Conservation (phyloP, 1,140 invertebrate species). For the Cyclargus thomasi region DNA sequence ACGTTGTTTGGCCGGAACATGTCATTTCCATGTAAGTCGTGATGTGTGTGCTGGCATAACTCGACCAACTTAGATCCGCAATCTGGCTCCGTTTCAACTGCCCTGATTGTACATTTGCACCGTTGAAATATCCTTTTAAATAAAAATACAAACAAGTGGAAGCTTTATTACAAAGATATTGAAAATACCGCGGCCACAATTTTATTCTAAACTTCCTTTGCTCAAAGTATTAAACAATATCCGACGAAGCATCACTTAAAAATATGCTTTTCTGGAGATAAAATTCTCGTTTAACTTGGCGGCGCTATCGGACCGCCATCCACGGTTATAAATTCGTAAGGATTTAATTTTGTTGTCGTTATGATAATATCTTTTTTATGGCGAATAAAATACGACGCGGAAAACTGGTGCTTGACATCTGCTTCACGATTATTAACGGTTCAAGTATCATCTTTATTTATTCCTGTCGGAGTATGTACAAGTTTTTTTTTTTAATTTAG, state of each 20-base stretch:
- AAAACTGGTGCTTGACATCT: too few relatives aligned
- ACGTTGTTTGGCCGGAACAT: too few relatives aligned
- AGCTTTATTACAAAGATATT: background rate
- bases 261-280: background rate
- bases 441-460: too few relatives aligned
- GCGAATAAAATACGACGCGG: background rate
- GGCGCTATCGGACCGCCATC: background rate
- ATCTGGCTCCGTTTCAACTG: too few relatives aligned
- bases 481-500: too few relatives aligned
- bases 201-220: background rate
- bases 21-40: too few relatives aligned
- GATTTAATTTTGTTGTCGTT: conserved; percentile 14
- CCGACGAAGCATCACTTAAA: background rate
- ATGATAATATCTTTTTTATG: conserved; percentile 12
- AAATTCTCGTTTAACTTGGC: conserved; percentile 11
- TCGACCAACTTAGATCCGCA: too few relatives aligned
- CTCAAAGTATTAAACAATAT: conserved; percentile 9
- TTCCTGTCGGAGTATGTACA: too few relatives aligned
- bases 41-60: too few relatives aligned
- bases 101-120: too few relatives aligned
- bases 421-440: too few relatives aligned
- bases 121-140: too few relatives aligned
- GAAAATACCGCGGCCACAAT: background rate
- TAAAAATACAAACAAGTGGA: background rate
- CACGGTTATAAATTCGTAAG: conserved; percentile 6